A percentile compares a stretch with the other conserved stretches of the same genome.
phyloP scores from a whole-genome alignment of 1,140 invertebrate species.

The Globodera ellingtonae region DNA sequence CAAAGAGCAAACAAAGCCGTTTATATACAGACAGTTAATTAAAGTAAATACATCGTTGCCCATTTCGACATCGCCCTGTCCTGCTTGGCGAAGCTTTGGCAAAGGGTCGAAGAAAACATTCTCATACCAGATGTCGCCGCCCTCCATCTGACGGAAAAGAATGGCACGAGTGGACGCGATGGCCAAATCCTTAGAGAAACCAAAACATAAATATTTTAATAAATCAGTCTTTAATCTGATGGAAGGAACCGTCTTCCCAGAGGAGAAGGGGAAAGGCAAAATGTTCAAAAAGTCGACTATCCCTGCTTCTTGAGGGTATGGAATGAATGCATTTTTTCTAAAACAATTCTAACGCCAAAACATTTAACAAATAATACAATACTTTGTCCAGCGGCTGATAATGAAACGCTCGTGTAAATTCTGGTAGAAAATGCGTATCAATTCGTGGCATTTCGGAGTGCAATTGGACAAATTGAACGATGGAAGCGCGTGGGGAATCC shows the following conservation, averaged over 20 bases:
- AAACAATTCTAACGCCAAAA: neutral
- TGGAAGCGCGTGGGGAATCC: constrained; percentile 2
- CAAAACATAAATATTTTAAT: neutral
- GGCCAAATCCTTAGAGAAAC: too few species aligned
- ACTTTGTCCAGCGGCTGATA: constrained; percentile 14
- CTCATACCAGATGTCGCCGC: constrained; percentile 28
- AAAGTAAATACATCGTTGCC: neutral
- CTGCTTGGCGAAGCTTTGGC: constrained; percentile 11
- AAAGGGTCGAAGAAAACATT: constrained; percentile 33
- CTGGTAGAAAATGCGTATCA: neutral
- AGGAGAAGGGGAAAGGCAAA: too few species aligned
- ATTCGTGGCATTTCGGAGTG: neutral
- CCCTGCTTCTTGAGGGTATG: neutral
- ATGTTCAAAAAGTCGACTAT: too few species aligned
- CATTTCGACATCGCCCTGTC: too few species aligned
- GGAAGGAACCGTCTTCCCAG: too few species aligned
- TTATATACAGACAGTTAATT: neutral
- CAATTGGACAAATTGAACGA: constrained; percentile 17
- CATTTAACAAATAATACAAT: neutral
- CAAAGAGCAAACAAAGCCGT: too few species aligned
- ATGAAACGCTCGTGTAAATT: constrained; percentile 23
- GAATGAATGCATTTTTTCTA: neutral
- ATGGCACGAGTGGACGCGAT: constrained; percentile 4
- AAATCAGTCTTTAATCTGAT: neutral
- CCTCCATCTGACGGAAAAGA: constrained; percentile 37